Conservation (phyloP, 2,888 invertebrate species). For the Cheilosia vernalis region DNA sequence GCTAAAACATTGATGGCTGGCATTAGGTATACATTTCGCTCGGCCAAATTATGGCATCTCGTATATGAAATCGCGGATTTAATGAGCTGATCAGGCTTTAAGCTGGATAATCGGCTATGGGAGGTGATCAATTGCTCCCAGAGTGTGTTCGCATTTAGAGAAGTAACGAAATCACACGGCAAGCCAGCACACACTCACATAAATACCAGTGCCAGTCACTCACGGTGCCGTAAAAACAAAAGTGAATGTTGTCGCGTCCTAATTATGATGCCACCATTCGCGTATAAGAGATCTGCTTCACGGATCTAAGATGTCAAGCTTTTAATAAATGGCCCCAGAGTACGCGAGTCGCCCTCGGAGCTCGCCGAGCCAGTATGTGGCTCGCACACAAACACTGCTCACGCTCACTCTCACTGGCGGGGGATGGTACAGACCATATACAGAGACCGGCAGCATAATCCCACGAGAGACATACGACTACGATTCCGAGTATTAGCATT, state of each 20-base stretch:
- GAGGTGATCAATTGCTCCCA: constrained; percentile 56
- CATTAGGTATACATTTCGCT: background rate
- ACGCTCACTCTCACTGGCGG: constrained; percentile 1
- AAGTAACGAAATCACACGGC: constrained; percentile 45
- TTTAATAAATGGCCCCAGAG: constrained; percentile 75
- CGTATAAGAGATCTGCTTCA: constrained; percentile 66
- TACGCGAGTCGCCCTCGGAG: constrained; percentile 12
- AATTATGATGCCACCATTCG: constrained; percentile 71
- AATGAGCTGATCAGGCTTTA: constrained; percentile 28
- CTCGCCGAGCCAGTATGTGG: constrained; percentile 37
- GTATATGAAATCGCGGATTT: background rate
- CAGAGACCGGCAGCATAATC: constrained; percentile 6
- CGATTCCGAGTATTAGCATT: constrained; percentile 58
- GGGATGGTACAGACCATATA: constrained; percentile 56
- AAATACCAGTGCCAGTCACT: background rate
- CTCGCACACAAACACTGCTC: constrained; percentile 31
- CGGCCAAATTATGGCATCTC: background rate
- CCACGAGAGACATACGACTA: constrained; percentile 18
- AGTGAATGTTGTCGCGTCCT: constrained; percentile 75
- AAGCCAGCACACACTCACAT: background rate
- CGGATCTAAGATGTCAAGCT: constrained; percentile 76
- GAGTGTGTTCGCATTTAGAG: background rate
- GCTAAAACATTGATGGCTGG: background rate
- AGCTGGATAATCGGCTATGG: constrained; percentile 54
- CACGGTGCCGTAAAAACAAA: constrained; percentile 64